Evolutionary conservation across 37 sponge, comb jelly and placozoan species (phyloP).

Genomic region (Cladorhizidae sp.): DNA sequence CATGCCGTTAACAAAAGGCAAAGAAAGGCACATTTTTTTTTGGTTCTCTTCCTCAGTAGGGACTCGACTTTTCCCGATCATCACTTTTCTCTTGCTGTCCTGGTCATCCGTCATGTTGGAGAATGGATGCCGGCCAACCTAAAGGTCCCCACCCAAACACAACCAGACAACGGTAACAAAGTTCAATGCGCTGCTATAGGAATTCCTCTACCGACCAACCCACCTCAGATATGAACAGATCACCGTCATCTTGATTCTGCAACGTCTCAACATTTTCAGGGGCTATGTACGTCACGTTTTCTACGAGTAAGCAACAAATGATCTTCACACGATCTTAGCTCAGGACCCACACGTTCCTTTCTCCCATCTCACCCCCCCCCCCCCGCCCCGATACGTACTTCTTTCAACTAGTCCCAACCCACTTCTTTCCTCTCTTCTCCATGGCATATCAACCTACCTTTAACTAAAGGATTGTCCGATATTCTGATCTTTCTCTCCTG

Average conservation of each 20-base stretch:
- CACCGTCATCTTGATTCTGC: neutral
- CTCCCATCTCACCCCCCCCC: neutral
- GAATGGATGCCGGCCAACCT: slow-evolving; percentile 74
- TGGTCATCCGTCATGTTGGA: slow-evolving; percentile 75
- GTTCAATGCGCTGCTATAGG: neutral
- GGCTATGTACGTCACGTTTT: too few species aligned
- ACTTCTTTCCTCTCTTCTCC: too few species aligned
- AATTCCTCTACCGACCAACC: neutral
- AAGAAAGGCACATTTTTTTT: slow-evolving; percentile 7
- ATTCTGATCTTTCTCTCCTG: slow-evolving; percentile 82
- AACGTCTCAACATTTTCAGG: too few species aligned
- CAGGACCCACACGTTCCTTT: neutral
- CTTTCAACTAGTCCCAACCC: too few species aligned
- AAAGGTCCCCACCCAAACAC: too few species aligned
- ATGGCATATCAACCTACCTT: too few species aligned
- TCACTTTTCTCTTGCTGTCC: slow-evolving; percentile 59
- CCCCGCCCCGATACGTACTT: slow-evolving; percentile 1
- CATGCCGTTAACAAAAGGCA: neutral
- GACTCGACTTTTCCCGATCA: slow-evolving; percentile 25
- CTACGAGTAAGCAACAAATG: too few species aligned
- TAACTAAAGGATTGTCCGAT: slow-evolving; percentile 37
- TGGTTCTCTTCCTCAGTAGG: slow-evolving; percentile 46
- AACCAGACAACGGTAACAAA: neutral
- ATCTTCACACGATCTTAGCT: neutral
- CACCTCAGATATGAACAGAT: neutral